Evolutionary conservation across 2,797 vertebrate genomes (phyloP).

Genomic region (Gymnopithys bicolor): DNA sequence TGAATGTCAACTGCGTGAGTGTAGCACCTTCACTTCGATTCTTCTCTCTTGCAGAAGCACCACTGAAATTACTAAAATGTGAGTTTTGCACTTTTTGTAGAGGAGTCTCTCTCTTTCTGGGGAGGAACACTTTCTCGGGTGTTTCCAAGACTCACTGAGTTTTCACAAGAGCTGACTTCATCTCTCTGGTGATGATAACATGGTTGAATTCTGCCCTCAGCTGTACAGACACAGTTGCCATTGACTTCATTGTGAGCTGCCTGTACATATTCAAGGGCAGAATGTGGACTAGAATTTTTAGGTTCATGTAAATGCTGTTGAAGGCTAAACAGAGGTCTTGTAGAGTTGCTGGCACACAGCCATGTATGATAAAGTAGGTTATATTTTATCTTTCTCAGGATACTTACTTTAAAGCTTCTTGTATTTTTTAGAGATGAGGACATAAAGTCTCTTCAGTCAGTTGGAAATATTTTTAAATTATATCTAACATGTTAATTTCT

Average conservation of each 20-base stretch:
- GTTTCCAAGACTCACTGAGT: background rate
- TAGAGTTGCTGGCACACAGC: background rate
- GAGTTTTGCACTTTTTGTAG: background rate
- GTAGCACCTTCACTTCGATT: background rate
- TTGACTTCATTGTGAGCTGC: background rate
- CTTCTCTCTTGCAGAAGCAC: background rate
- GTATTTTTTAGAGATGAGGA: background rate
- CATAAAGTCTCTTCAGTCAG: background rate
- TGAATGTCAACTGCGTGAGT: background rate
- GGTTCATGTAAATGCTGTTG: background rate
- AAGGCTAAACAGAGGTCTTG: background rate
- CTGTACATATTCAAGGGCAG: background rate
- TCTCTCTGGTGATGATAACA: background rate
- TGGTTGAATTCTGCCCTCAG: slow-evolving; percentile 22
- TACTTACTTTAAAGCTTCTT: background rate
- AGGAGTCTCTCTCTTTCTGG: background rate
- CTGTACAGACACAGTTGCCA: background rate
- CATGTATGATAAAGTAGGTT: background rate
- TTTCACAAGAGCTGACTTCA: background rate
- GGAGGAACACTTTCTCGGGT: background rate
- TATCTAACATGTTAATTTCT: background rate
- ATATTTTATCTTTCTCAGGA: background rate
- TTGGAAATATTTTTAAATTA: background rate
- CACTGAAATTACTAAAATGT: background rate
- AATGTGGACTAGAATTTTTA: background rate